Evolutionary conservation across 2,113 vertebrate genomes (phyloP).

Genomic region (Abramis brama): DNA sequence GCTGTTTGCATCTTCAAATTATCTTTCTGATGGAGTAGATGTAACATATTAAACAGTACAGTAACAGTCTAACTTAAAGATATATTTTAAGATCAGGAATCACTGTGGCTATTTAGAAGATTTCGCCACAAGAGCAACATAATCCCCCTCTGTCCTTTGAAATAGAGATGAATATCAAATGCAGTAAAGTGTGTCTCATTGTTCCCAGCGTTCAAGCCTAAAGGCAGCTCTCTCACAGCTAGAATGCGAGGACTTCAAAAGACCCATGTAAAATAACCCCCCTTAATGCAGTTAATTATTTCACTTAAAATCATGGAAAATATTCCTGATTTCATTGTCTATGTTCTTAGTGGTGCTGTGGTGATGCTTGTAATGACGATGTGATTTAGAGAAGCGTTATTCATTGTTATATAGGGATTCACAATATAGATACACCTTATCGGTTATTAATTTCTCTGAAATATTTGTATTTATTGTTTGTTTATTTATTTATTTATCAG

Average conservation of each 20-base stretch:
- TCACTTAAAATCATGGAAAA: not conserved
- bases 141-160: not conserved
- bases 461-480: not conserved
- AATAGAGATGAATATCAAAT: constrained; percentile 45
- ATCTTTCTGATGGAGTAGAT: not conserved
- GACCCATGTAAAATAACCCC: not conserved
- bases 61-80: constrained; percentile 1
- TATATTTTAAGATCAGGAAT: not conserved
- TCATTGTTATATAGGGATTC: not conserved
- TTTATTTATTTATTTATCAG: not conserved
- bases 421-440: not conserved
- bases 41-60: not conserved
- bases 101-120: constrained; percentile 13
- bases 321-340: not conserved
- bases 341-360: not conserved
- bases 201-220: constrained; percentile 31
- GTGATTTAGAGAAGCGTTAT: not conserved
- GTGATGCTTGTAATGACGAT: not conserved
- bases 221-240: constrained; percentile 6
- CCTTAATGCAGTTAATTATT: not conserved
- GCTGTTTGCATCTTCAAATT: not conserved
- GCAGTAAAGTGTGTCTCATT: constrained; percentile 6
- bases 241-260: constrained; percentile 44
- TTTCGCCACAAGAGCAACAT: not conserved
- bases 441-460: not conserved